Percentiles rank a stretch among this genome's conserved stretches.
Conservation (phyloP, 2,797 vertebrate genomes). For the Mionectes olivaceus region DNA sequence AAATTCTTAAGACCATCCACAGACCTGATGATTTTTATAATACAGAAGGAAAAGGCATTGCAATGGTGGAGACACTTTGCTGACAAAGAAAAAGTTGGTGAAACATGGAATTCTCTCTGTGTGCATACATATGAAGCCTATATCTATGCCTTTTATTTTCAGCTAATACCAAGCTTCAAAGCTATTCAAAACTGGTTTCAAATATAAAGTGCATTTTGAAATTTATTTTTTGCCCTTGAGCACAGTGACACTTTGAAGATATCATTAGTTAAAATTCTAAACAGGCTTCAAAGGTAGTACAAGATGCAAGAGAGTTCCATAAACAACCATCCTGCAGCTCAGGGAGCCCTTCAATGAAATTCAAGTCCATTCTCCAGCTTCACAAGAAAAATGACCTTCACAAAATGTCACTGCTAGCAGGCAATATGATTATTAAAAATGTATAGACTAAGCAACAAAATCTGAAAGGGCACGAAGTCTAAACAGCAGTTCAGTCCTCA, state of each 20-base stretch:
- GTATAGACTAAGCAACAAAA: constrained; percentile 57
- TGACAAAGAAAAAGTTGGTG: not conserved
- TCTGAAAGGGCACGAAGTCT: constrained; percentile 38
- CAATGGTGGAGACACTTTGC: not conserved
- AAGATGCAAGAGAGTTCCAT: constrained; percentile 50
- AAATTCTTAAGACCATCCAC: not conserved
- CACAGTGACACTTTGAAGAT: constrained; percentile 82
- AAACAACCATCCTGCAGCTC: constrained; percentile 50
- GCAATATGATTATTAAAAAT: constrained; percentile 64
- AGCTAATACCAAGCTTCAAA: constrained; percentile 35
- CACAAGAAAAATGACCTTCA: constrained; percentile 69
- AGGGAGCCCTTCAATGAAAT: constrained; percentile 59
- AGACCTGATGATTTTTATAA: not conserved
- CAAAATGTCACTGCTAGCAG: constrained; percentile 64
- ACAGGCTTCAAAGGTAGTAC: constrained; percentile 70
- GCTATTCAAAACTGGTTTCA: constrained; percentile 34
- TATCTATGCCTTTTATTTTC: not conserved
- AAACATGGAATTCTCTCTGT: not conserved
- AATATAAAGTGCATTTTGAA: constrained; percentile 45
- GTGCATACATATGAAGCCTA: not conserved
- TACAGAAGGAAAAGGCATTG: not conserved
- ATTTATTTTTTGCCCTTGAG: constrained; percentile 77
- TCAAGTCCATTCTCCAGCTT: constrained; percentile 62
- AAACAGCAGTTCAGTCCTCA: not conserved
- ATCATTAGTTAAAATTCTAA: constrained; percentile 80